These are phyloP conservation scores for Metopolophium dirhodum DNA, from an alignment of 1,140 invertebrate genomes.

Conservation along the genomic window DNA sequence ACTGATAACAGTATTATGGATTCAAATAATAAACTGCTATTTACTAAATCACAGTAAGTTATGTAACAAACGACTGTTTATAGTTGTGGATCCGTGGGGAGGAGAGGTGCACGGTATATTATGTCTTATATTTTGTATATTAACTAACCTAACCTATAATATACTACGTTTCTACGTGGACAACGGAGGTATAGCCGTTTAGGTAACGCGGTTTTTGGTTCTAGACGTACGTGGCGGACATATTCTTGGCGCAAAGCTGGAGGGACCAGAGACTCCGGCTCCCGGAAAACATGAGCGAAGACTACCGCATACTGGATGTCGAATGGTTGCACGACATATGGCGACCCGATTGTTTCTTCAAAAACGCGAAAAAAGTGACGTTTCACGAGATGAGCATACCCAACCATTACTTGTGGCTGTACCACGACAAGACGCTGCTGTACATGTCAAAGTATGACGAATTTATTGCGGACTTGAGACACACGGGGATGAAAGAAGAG, in stretches of 20 bases:
- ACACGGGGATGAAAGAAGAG: background rate
- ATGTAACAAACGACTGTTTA: too few relatives aligned
- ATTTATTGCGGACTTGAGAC: background rate
- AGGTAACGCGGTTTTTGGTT: constrained; percentile 57
- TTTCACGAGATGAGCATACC: constrained; percentile 95
- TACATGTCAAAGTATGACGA: constrained; percentile 85
- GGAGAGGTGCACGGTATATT: too few relatives aligned
- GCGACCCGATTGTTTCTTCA: constrained; percentile 91
- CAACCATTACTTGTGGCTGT: constrained; percentile 90
- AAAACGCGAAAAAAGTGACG: constrained; percentile 91
- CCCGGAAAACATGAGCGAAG: constrained; percentile 90
- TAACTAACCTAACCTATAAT: too few relatives aligned
- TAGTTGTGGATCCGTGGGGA: too few relatives aligned
- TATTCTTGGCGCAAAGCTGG: constrained; percentile 92
- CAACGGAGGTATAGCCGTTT: background rate
- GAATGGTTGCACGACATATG: constrained; percentile 90
- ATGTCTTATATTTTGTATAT: too few relatives aligned
- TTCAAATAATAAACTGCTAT: too few relatives aligned
- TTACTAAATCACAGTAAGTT: too few relatives aligned
- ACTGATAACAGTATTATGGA: too few relatives aligned
- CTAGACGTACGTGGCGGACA: constrained; percentile 90
- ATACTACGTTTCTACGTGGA: background rate
- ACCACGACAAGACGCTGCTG: constrained; percentile 86
- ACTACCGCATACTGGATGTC: constrained; percentile 87
- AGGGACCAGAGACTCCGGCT: constrained; percentile 82